Evolutionary conservation across 2,888 invertebrate genomes (phyloP), one percentile per base, ranked within the genome.

Genomic region (Choreutis nemorana): DNA sequence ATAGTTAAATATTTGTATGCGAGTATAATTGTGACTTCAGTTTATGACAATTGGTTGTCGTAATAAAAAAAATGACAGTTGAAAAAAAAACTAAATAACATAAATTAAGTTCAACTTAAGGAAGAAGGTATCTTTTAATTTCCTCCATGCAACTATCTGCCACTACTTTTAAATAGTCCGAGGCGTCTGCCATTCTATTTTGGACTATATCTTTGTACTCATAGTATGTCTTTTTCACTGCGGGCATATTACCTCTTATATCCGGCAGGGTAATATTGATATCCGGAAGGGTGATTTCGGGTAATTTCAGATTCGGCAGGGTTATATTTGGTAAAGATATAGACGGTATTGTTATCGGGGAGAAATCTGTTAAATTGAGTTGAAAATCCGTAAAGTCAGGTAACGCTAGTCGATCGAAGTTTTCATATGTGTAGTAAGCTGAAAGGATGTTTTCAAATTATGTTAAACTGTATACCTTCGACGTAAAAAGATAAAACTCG

Each of bases 71-170:
- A n/a, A n/a, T n/a, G n/a, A n/a, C n/a, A n/a, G n/a, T n/a, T n/a
- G n/a, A n/a, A n/a, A n/a, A n/a, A n/a, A n/a, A n/a, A n/a, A n/a
- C n/a, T n/a, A n/a, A n/a, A n/a, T n/a, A n/a, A n/a, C n/a, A n/a
- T n/a, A n/a, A n/a, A n/a, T n/a, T n/a, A n/a, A n/a, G n/a, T n/a
- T n/a, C n/a, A n/a, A n/a, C n/a, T n/a, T n/a, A n/a, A n/a, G n/a
- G n/a, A n/a, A n/a, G 21, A 6, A 21, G 21, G 21, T 21, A n/a
- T 21, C 9, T 21, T 21, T 21, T 21, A 32, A 81, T 51, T 39
- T 79, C 81, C 31, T 78, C 73, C 31, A 58, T 62, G 36, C 83
- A 73, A 50, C 83, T 83, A 6, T 70, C 68, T 0, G 79, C 81
- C 0, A 83, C 80, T 0, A 80, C 70, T 29, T 61, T 62, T 13